Percentiles rank a stretch among this genome's conserved stretches.
phyloP scores from a whole-genome alignment of 2,888 invertebrate genomes.

The Plusia festucae region DNA sequence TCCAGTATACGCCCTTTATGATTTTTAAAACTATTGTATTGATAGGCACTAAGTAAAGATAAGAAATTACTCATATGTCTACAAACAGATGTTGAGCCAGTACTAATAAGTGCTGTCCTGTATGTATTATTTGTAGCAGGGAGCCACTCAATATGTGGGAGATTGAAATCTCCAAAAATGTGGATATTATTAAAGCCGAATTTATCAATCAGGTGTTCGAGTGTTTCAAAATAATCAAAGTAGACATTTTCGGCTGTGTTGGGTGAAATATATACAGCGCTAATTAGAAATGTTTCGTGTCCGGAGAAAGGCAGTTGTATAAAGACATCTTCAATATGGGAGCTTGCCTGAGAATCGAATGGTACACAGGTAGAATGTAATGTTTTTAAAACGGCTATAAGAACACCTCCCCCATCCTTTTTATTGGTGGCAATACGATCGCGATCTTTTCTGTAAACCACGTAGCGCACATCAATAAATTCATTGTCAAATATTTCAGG shows the following conservation, averaged over 20 bases:
- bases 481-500: neutral
- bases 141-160: neutral
- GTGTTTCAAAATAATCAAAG: neutral
- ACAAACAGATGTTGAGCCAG: neutral
- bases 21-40: constrained; percentile 1
- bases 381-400: neutral
- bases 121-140: constrained; percentile 1
- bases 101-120: neutral
- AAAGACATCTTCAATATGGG: neutral
- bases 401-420: constrained; percentile 7
- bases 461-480: constrained; percentile 12
- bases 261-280: neutral
- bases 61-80: constrained; percentile 5
- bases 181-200: neutral
- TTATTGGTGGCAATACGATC: constrained; percentile 5
- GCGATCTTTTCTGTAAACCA: constrained; percentile 9
- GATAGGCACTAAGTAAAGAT: neutral
- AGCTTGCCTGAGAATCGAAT: neutral
- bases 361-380: neutral
- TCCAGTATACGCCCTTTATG: neutral
- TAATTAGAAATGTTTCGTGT: neutral
- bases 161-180: constrained; percentile 2
- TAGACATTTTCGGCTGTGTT: neutral
- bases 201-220: neutral
- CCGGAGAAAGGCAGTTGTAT: neutral